These are phyloP conservation scores for Apodemia duryi DNA, from an alignment of 2,888 invertebrate genomes.

Conservation along the genomic window DNA sequence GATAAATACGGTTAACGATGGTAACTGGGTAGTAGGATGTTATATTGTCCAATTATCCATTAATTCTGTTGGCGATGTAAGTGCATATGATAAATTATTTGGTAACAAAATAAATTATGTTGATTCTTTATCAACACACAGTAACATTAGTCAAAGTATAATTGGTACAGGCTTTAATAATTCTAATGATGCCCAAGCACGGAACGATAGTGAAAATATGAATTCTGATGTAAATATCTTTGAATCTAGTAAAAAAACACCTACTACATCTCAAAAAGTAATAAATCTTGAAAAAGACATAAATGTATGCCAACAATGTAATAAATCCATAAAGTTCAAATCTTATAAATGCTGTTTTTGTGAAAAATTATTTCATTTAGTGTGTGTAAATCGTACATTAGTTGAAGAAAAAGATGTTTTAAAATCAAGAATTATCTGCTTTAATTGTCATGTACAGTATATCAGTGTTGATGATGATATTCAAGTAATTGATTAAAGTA, in stretches of 20 bases:
- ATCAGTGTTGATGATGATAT: not conserved
- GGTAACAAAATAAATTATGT: not conserved
- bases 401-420: not conserved
- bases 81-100: not conserved
- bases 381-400: not conserved
- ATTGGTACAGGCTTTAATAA: too few relatives aligned
- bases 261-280: not conserved
- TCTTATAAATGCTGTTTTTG: not conserved
- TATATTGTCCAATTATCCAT: not conserved
- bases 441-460: not conserved
- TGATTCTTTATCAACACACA: not conserved
- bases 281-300: not conserved
- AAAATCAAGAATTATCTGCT: slow-evolving; percentile 1
- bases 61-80: not conserved
- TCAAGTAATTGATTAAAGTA: not conserved
- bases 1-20: not conserved
- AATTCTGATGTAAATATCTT: not conserved
- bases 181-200: not conserved
- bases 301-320: not conserved
- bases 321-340: not conserved
- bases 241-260: not conserved
- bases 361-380: not conserved
- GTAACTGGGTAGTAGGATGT: slow-evolving; percentile 1
- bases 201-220: not conserved
- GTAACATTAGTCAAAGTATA: too few relatives aligned